These are phyloP conservation scores for Trachythela sp. DNA, from an alignment of 64 coral and sea anemone species.

Conservation along the genomic window DNA sequence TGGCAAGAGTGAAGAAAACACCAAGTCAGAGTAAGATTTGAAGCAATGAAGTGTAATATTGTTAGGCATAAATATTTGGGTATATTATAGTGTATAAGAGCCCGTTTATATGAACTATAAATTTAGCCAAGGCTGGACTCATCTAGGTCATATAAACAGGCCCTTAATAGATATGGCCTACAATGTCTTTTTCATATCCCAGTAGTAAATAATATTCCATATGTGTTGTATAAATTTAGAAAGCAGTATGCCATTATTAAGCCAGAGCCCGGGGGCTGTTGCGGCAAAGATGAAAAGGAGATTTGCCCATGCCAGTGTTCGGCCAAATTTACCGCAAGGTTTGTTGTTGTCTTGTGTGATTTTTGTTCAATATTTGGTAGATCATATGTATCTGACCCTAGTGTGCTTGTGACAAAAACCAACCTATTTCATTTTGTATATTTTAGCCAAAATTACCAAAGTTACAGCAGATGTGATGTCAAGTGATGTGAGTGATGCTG, in stretches of 20 bases:
- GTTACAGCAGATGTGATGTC: too few species aligned
- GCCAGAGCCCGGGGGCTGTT: not conserved
- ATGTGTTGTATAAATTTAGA: not conserved
- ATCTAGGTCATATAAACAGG: too few species aligned
- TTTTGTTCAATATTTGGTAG: too few species aligned
- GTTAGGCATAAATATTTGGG: not conserved
- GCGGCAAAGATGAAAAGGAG: not conserved
- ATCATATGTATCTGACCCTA: not conserved
- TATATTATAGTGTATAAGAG: not conserved
- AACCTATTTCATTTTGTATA: not conserved
- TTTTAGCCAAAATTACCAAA: too few species aligned
- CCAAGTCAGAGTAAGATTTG: too few species aligned
- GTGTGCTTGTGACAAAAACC: conserved; percentile 9
- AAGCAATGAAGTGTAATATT: too few species aligned
- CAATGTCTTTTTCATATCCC: not conserved
- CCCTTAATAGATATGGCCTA: not conserved
- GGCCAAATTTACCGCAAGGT: not conserved
- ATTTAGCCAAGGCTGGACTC: not conserved
- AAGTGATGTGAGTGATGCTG: not conserved
- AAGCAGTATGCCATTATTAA: conserved; percentile 4
- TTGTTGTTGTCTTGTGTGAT: not conserved
- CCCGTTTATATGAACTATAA: not conserved
- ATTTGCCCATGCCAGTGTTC: not conserved
- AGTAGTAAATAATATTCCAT: too few species aligned
- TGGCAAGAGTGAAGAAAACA: not conserved